These are phyloP conservation scores for Argopecten irradians DNA, from an alignment of 1,140 invertebrate genomes.

Conservation along the genomic window DNA sequence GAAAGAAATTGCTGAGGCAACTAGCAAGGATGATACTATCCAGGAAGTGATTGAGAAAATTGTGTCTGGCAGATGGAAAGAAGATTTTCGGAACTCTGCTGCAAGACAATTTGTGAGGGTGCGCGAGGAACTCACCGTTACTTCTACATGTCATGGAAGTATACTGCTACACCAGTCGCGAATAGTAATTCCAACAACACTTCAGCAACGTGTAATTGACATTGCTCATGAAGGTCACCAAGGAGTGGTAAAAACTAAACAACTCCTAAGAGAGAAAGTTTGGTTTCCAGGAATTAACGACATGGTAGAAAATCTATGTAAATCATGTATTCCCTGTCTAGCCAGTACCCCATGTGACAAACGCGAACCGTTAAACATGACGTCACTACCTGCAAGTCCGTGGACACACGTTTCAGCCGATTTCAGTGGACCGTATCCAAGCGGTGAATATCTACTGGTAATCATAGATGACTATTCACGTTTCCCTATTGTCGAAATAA, in stretches of 20 bases:
- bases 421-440: constrained; percentile 61
- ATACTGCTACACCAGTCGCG: constrained; percentile 30
- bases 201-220: constrained; percentile 41
- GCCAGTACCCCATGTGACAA: constrained; percentile 36
- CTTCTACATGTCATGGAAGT: background rate
- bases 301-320: constrained; percentile 59
- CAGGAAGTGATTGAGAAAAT: constrained; percentile 27
- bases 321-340: constrained; percentile 63
- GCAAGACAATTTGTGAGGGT: background rate
- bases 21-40: constrained; percentile 12
- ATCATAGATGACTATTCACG: too few species aligned
- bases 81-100: background rate
- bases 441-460: too few species aligned
- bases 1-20: background rate
- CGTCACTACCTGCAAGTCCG: constrained; percentile 25
- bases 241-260: constrained; percentile 64
- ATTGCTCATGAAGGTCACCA: constrained; percentile 62
- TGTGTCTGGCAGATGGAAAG: background rate
- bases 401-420: constrained; percentile 60
- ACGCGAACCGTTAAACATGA: constrained; percentile 58
- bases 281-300: constrained; percentile 71
- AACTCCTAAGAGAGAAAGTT: constrained; percentile 65
- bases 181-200: constrained; percentile 42
- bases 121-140: background rate
- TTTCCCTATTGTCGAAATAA: too few species aligned